Base-by-base conservation (phyloP, 2,113 vertebrate genomes). In the Nannobrachium achirus region DNA sequence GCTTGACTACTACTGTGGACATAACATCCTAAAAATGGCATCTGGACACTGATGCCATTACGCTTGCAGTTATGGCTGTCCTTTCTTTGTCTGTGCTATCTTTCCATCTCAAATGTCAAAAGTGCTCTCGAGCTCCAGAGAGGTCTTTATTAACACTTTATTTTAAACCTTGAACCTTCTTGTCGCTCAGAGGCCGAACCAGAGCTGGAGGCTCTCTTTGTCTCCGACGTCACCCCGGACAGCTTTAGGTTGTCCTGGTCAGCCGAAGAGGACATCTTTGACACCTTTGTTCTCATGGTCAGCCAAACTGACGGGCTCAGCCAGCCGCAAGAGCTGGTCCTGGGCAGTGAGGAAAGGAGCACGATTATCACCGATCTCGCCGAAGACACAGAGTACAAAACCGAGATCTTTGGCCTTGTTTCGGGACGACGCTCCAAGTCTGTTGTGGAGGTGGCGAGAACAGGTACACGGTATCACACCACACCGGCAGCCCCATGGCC, bases 231-330 rank as follows among this genome's bases (percentile, higher is more conserved):
- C 41, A 94, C 93, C 33, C 89, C 93, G 0, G 89, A 94, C 0
- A 90, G 95, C 76, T 96, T 97, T 92, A 94, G 88, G 60, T 89
- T 99, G 73, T 92, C 93, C 73, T 99, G 97, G 97, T 93, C 82
- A 52, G 94, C 97, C 2, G 95, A 97, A 15, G 95, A 98, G 0
- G 94, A 93, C 20, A 75, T 90, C 87, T 97, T 98, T 78, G 94
- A 98, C 92, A 95, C 91, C 53, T 98, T 98, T 94, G 89, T 95
- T 69, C 81, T 98, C 88, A 97, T 93, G 94, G 89, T 97, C 80
- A 92, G 92, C 86, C 90, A 95, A 63, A 78, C 86, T 14, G 90
- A 91, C 56, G 90, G 77, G 78, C 90, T 89, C 14, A 89, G 86
- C 56, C 88, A 92, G 51, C 93, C 94, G 0, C 88, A 87, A 86